A percentile compares a stretch with the other conserved stretches of the same genome.
These are phyloP conservation scores for Bilobella aurantiaca DNA, from an alignment of 1,140 invertebrate species.

Conservation along the genomic window DNA sequence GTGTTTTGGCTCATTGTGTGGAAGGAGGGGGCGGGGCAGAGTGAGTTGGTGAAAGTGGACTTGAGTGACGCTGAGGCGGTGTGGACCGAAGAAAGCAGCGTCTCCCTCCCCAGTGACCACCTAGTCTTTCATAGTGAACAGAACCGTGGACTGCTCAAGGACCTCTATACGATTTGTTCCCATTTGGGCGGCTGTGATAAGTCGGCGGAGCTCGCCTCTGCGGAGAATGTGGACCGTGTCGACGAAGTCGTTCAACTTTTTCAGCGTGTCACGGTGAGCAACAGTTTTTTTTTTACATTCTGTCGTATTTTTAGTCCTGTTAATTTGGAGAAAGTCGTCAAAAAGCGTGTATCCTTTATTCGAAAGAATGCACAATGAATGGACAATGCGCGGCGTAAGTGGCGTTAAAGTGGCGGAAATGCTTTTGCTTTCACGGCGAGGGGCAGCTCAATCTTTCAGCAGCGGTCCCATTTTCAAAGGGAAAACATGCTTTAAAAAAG, in stretches of 20 bases:
- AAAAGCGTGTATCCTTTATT: too few species aligned
- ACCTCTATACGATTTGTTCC: conserved; percentile 29
- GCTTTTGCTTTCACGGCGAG: too few species aligned
- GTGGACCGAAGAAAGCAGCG: conserved; percentile 26
- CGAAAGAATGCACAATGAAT: too few species aligned
- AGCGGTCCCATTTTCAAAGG: too few species aligned
- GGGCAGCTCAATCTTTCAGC: too few species aligned
- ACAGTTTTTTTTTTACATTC: too few species aligned
- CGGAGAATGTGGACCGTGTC: conserved; percentile 29
- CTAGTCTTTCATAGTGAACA: conserved; percentile 24
- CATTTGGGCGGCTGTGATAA: conserved; percentile 32
- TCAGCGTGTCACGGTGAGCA: conserved; percentile 33
- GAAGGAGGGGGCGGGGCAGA: conserved; percentile 19
- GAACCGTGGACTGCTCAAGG: conserved; percentile 24
- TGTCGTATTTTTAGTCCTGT: too few species aligned
- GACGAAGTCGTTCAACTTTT: conserved; percentile 27
- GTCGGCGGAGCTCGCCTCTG: conserved; percentile 21
- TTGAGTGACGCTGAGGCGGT: conserved; percentile 25
- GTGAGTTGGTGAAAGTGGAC: conserved; percentile 29
- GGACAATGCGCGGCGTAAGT: too few species aligned
- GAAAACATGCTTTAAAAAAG: too few species aligned
- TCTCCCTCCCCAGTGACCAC: conserved; percentile 18
- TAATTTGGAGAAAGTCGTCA: too few species aligned
- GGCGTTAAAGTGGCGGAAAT: too few species aligned
- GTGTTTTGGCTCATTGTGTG: conserved; percentile 30